These are phyloP conservation scores for Vollenhovia emeryi DNA, from an alignment of 1,140 invertebrate species.

Conservation along the genomic window DNA sequence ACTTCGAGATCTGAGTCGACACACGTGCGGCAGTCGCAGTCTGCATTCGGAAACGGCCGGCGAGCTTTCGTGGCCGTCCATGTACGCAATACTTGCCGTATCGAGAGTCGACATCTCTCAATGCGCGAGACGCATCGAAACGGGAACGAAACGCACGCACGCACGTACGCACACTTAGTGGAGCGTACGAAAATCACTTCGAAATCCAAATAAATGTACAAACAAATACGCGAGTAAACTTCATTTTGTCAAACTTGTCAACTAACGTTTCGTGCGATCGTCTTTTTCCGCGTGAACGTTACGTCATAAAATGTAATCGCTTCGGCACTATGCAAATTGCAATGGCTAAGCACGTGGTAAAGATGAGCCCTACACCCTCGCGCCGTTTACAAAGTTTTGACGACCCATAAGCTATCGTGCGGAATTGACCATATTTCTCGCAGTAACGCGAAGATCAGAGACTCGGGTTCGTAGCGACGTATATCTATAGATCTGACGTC, in stretches of 20 bases:
- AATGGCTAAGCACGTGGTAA: not conserved
- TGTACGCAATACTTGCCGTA: conserved; percentile 59
- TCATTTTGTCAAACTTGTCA: not conserved
- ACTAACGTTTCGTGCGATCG: not conserved
- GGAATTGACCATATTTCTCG: not conserved
- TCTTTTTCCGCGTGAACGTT: not conserved
- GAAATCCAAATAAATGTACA: not conserved
- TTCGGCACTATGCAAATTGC: not conserved
- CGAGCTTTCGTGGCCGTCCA: conserved; percentile 47
- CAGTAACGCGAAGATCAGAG: conserved; percentile 3
- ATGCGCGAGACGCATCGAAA: conserved; percentile 59
- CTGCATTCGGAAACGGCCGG: conserved; percentile 65
- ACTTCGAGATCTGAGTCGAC: conserved; percentile 65
- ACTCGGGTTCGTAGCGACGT: conserved; percentile 10
- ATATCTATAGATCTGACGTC: not conserved
- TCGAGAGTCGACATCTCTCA: conserved; percentile 70
- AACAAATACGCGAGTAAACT: not conserved
- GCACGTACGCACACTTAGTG: conserved; percentile 47
- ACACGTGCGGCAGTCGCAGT: conserved; percentile 70
- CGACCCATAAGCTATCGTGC: not conserved
- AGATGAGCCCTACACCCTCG: not conserved
- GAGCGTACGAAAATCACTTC: conserved; percentile 1
- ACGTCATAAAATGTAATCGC: not conserved
- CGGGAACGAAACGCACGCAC: conserved; percentile 30
- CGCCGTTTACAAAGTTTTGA: not conserved